These are phyloP conservation scores for Pristiophorus japonicus DNA, from an alignment of 2,113 vertebrate species.

Conservation along the genomic window DNA sequence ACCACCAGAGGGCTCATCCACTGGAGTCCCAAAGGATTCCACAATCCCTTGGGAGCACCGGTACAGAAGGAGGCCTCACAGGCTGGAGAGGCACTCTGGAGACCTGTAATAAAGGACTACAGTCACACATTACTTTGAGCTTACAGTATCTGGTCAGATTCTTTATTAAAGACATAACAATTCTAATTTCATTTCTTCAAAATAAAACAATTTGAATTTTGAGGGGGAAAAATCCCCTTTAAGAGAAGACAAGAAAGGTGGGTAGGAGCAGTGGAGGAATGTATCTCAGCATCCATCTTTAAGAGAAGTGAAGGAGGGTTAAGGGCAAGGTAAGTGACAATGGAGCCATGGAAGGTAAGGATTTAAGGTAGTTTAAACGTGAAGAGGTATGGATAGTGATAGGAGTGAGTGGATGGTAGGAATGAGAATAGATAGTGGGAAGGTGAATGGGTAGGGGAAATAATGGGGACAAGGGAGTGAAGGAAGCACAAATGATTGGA, in stretches of 20 bases:
- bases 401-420: background rate
- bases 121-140: too few relatives aligned
- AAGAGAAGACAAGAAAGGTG: background rate
- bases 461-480: background rate
- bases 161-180: too few relatives aligned
- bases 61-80: too few relatives aligned
- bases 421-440: background rate
- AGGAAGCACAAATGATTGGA: background rate
- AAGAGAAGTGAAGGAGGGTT: background rate
- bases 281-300: background rate
- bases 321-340: background rate
- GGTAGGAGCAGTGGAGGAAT: background rate
- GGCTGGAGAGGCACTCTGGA: too few relatives aligned
- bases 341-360: background rate
- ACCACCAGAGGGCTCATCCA: too few relatives aligned
- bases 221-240: background rate
- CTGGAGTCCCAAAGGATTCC: too few relatives aligned
- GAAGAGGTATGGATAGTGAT: background rate
- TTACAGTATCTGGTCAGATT: too few relatives aligned
- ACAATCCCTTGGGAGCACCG: too few relatives aligned
- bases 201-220: background rate
- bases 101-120: too few relatives aligned
- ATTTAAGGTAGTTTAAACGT: background rate
- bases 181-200: background rate
- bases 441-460: background rate